Evolutionary conservation across 2,888 invertebrate genomes (phyloP).

Genomic region (Tillus elongatus): DNA sequence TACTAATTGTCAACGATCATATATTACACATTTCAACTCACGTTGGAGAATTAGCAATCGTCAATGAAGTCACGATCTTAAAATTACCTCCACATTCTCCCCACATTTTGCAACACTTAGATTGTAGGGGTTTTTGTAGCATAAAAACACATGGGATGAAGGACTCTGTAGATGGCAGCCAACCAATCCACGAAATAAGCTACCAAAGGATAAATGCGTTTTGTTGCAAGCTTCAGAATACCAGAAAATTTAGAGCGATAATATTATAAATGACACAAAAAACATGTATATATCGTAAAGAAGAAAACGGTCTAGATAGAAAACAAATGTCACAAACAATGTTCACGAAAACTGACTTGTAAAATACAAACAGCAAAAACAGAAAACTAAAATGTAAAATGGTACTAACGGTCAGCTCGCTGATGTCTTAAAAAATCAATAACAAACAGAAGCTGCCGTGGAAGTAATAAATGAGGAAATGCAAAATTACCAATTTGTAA

Average conservation of each 20-base stretch:
- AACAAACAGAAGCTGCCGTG: not conserved
- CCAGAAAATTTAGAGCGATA: constrained; percentile 5
- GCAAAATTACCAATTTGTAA: constrained; percentile 15
- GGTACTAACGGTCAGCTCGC: too few relatives aligned
- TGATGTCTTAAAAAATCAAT: not conserved
- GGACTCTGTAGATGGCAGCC: constrained; percentile 8
- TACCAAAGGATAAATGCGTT: constrained; percentile 6
- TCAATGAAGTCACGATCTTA: constrained; percentile 10
- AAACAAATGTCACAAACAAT: too few relatives aligned
- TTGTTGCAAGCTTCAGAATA: constrained; percentile 6
- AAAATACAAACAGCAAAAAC: too few relatives aligned
- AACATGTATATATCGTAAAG: not conserved
- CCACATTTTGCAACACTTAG: constrained; percentile 6
- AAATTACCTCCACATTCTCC: constrained; percentile 11
- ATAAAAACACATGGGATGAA: constrained; percentile 6
- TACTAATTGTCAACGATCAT: constrained; percentile 7
- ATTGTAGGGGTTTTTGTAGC: not conserved
- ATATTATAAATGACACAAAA: constrained; percentile 5
- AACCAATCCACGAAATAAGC: constrained; percentile 7
- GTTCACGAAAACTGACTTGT: too few relatives aligned
- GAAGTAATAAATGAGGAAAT: constrained; percentile 5
- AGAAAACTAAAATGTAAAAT: too few relatives aligned
- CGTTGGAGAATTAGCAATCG: constrained; percentile 4
- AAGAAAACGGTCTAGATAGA: constrained; percentile 2
- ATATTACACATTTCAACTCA: constrained; percentile 5